Conservation (phyloP, 1,140 invertebrate species). For the Macrobrachium rosenbergii region DNA sequence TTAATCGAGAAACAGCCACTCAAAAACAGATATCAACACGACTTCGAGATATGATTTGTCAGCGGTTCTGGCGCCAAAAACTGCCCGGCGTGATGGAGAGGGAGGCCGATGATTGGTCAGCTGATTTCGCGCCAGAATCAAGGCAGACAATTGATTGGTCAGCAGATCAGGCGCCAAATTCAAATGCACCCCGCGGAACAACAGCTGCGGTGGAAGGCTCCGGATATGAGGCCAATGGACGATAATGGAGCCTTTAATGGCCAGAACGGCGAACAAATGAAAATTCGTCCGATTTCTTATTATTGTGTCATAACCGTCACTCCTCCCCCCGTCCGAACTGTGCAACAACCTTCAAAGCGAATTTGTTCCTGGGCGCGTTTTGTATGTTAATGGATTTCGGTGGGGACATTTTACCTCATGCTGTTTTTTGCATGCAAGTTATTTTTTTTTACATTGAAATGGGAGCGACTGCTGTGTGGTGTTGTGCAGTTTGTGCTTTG, state of each 20-base stretch:
- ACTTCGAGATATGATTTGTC: too few species aligned
- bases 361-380: too few species aligned
- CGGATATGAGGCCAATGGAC: constrained; percentile 23
- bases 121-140: constrained; percentile 34
- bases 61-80: too few species aligned
- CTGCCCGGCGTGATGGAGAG: background rate
- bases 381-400: too few species aligned
- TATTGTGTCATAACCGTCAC: background rate
- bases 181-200: constrained; percentile 28
- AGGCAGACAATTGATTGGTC: constrained; percentile 35
- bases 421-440: too few species aligned
- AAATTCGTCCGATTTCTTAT: background rate
- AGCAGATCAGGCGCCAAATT: constrained; percentile 42
- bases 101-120: constrained; percentile 23
- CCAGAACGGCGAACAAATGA: constrained; percentile 3
- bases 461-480: too few species aligned
- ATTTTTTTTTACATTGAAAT: too few species aligned
- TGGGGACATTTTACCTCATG: too few species aligned
- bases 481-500: too few species aligned
- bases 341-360: background rate
- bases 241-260: constrained; percentile 10
- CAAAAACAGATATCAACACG: constrained; percentile 9
- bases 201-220: constrained; percentile 29
- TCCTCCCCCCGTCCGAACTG: background rate
- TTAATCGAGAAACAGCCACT: background rate